Evolutionary conservation across 2,797 vertebrate species (phyloP).

Genomic region (Coranthus polyacanthus): DNA sequence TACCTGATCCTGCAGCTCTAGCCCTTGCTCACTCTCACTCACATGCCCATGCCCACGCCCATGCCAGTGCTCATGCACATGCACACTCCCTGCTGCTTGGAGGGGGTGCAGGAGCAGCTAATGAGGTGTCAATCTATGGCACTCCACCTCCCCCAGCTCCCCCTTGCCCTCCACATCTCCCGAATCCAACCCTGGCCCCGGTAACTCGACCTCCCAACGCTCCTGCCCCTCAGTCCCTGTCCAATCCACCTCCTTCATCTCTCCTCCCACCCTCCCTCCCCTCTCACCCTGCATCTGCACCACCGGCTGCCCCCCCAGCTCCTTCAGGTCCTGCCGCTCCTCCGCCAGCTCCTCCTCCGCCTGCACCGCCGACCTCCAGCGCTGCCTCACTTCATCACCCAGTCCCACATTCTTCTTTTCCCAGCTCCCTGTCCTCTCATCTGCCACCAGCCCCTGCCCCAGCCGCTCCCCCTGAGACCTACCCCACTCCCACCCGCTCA

Average conservation of each 20-base stretch:
- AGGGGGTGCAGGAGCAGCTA: slow-evolving; percentile 74
- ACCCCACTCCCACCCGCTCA: slow-evolving; percentile 82
- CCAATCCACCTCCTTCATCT: slow-evolving; percentile 82
- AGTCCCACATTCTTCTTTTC: slow-evolving; percentile 82
- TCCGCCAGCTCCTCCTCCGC: slow-evolving; percentile 77
- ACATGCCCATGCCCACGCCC: slow-evolving; percentile 69
- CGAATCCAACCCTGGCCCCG: slow-evolving; percentile 77
- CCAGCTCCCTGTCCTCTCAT: slow-evolving; percentile 79
- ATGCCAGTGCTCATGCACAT: slow-evolving; percentile 74
- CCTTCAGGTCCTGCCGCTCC: slow-evolving; percentile 83
- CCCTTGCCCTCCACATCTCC: slow-evolving; percentile 77
- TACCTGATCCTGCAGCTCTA: slow-evolving; percentile 84
- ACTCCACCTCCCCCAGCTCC: slow-evolving; percentile 83
- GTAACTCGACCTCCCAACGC: slow-evolving; percentile 86
- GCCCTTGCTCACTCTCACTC: slow-evolving; percentile 84
- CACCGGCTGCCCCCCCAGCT: slow-evolving; percentile 78
- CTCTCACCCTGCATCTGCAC: slow-evolving; percentile 82
- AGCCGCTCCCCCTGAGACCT: slow-evolving; percentile 78
- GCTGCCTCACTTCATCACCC: slow-evolving; percentile 82
- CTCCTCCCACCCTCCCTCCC: slow-evolving; percentile 80
- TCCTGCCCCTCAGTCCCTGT: slow-evolving; percentile 86
- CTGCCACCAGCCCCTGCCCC: slow-evolving; percentile 76
- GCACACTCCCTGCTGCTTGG: slow-evolving; percentile 85
- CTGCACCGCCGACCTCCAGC: slow-evolving; percentile 72
- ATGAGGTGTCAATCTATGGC: slow-evolving; percentile 85